Conservation (phyloP, 1,140 invertebrate genomes). For the Drosophila ficusphila region DNA sequence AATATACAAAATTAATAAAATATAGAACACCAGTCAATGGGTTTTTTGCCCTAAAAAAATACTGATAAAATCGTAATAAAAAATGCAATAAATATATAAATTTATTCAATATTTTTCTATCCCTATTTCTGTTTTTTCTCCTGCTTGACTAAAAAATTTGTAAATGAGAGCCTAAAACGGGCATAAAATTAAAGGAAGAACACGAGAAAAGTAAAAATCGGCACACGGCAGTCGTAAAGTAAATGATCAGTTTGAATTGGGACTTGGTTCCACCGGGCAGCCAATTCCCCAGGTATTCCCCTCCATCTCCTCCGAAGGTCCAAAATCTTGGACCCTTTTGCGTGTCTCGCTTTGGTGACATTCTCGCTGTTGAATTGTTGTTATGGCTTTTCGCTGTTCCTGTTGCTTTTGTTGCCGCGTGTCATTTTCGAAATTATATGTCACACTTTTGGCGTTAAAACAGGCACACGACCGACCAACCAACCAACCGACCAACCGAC, state of each 20-base stretch:
- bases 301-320: neutral
- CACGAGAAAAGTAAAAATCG: slow-evolving; percentile 34
- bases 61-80: too few relatives aligned
- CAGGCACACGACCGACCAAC: slow-evolving; percentile 70
- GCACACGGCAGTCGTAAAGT: slow-evolving; percentile 70
- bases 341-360: slow-evolving; percentile 75
- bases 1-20: too few relatives aligned
- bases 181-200: slow-evolving; percentile 58
- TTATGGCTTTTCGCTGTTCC: slow-evolving; percentile 62
- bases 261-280: neutral
- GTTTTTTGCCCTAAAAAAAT: too few relatives aligned
- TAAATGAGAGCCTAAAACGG: slow-evolving; percentile 61
- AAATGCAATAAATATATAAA: neutral
- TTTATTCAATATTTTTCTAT: neutral
- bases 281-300: neutral
- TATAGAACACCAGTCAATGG: too few relatives aligned
- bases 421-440: slow-evolving; percentile 81
- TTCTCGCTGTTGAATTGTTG: slow-evolving; percentile 72
- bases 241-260: slow-evolving; percentile 56
- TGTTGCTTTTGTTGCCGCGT: slow-evolving; percentile 59
- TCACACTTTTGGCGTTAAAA: slow-evolving; percentile 81
- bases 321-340: slow-evolving; percentile 39
- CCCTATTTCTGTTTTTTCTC: neutral
- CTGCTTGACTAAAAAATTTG: slow-evolving; percentile 20
- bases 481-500: slow-evolving; percentile 22